Percentiles rank a stretch among this genome's conserved stretches.
These are phyloP conservation scores for Vombatus ursinus DNA, from an alignment of 2,113 vertebrate species.

Conservation along the genomic window DNA sequence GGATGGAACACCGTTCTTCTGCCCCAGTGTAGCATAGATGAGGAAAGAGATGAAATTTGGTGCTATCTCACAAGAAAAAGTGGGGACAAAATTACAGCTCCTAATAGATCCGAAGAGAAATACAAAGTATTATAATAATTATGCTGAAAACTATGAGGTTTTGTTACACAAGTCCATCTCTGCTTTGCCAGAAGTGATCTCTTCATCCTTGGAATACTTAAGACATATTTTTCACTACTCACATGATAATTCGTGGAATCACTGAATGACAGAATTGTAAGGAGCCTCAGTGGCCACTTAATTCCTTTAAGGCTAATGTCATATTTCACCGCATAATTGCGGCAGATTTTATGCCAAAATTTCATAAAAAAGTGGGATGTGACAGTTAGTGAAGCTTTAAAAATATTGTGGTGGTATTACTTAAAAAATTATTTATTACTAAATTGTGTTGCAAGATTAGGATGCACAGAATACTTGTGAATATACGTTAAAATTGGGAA, in stretches of 20 bases:
- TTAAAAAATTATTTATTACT: no score
- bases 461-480: no score
- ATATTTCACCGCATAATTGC: no score
- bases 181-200: background rate
- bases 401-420: no score
- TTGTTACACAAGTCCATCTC: background rate
- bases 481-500: no score
- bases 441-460: no score
- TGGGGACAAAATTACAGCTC: background rate
- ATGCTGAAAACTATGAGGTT: background rate
- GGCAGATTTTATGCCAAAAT: no score
- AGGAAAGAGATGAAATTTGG: background rate
- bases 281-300: background rate
- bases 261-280: background rate
- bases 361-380: no score
- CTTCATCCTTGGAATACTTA: background rate
- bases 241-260: background rate
- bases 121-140: background rate
- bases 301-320: no score
- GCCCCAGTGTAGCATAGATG: background rate
- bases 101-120: background rate
- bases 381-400: no score
- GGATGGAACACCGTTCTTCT: background rate
- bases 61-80: background rate
- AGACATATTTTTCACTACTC: background rate